phyloP scores from a whole-genome alignment of 2,888 invertebrate species.

The Rugalucina vietnamica region DNA sequence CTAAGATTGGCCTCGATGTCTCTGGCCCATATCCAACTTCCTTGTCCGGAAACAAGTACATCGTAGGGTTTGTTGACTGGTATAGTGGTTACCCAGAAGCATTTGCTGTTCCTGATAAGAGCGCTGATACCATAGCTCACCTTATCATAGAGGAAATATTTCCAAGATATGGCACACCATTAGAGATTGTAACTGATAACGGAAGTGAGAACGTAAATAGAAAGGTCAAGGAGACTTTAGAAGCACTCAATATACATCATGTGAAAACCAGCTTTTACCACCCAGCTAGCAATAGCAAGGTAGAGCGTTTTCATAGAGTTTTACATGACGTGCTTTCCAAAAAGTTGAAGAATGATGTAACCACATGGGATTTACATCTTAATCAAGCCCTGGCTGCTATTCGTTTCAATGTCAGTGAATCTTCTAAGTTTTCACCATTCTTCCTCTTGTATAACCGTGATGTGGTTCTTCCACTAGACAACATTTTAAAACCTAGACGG shows the following conservation, averaged over 20 bases:
- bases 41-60: neutral
- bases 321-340: neutral
- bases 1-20: slow-evolving; percentile 13
- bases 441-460: slow-evolving; percentile 38
- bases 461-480: slow-evolving; percentile 38
- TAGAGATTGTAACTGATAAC: slow-evolving; percentile 34
- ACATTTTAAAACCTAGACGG: slow-evolving; percentile 23
- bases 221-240: slow-evolving; percentile 18
- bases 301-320: slow-evolving; percentile 15
- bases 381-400: slow-evolving; percentile 38
- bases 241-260: slow-evolving; percentile 34
- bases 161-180: slow-evolving; percentile 13
- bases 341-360: neutral
- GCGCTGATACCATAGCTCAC: neutral
- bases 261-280: slow-evolving; percentile 28
- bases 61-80: neutral
- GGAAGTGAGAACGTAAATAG: slow-evolving; percentile 28
- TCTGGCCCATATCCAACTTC: slow-evolving; percentile 17
- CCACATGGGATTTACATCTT: slow-evolving; percentile 30
- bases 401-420: slow-evolving; percentile 23
- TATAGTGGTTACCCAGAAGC: slow-evolving; percentile 3
- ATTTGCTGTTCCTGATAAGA: neutral
- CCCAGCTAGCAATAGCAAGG: slow-evolving; percentile 18
- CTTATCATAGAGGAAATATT: neutral
- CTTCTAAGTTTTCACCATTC: slow-evolving; percentile 25